Conservation (phyloP, 2,888 invertebrate genomes). For the Chrysolina haemoptera region DNA sequence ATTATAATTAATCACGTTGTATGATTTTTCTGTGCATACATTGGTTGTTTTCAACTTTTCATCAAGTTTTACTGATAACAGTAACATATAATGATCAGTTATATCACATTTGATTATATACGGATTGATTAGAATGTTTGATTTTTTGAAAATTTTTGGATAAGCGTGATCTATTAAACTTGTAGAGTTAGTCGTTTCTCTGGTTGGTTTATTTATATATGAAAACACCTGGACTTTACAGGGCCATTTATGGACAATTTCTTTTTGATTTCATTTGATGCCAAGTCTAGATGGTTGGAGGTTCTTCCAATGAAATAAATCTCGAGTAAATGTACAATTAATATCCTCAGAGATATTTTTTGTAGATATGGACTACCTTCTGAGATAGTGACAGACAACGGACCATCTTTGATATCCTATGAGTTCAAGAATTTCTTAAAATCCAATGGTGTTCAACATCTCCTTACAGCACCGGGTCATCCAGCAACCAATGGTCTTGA, state of each 20-base stretch:
- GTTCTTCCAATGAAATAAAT: neutral
- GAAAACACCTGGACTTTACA: neutral
- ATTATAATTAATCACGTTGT: neutral
- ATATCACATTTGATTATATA: slow-evolving; percentile 14
- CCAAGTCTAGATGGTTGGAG: too few species aligned
- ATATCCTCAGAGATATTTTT: too few species aligned
- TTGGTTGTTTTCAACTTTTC: neutral
- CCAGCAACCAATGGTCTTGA: too few species aligned
- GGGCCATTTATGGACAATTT: too few species aligned
- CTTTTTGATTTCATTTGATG: too few species aligned
- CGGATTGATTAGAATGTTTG: slow-evolving; percentile 4
- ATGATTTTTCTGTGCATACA: neutral
- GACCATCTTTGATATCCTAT: too few species aligned
- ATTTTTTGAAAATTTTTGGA: neutral
- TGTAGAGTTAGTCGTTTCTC: slow-evolving; percentile 10
- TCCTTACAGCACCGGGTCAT: too few species aligned
- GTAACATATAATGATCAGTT: too few species aligned
- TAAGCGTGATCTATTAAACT: slow-evolving; percentile 23
- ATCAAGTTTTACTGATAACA: slow-evolving; percentile 2
- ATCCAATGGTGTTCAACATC: too few species aligned
- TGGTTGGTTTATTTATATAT: slow-evolving; percentile 21
- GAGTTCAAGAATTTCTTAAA: too few species aligned
- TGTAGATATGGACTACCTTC: too few species aligned
- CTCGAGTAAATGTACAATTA: neutral
- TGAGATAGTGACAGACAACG: too few species aligned